phyloP scores from a whole-genome alignment of 1,140 invertebrate genomes.

The Luehdorfia chinensis region DNA sequence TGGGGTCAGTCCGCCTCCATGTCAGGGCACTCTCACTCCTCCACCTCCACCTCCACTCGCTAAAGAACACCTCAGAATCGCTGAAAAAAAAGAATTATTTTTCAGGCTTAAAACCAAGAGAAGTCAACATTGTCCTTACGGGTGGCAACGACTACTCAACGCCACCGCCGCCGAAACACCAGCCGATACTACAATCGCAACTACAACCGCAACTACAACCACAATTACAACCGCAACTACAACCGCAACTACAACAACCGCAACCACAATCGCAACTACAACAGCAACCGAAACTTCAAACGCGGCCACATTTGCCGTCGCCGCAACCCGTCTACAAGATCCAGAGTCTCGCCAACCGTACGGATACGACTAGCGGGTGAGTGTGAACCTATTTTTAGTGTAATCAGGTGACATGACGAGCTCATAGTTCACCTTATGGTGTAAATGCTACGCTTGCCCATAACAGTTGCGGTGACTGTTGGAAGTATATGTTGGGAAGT shows the following conservation, averaged over 20 bases:
- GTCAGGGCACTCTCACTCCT: too few relatives aligned
- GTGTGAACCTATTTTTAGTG: background rate
- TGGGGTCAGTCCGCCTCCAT: slow-evolving; percentile 67
- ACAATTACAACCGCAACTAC: background rate
- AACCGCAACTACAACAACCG: background rate
- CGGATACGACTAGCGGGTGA: slow-evolving; percentile 38
- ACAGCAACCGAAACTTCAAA: background rate
- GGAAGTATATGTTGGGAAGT: too few relatives aligned
- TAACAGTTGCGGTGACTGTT: too few relatives aligned
- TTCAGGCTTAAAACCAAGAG: slow-evolving; percentile 61
- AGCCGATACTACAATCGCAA: background rate
- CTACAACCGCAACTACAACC: background rate
- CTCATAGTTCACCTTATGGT: too few relatives aligned
- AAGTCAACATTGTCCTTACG: slow-evolving; percentile 65
- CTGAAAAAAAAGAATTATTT: too few relatives aligned
- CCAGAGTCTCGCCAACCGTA: slow-evolving; percentile 49
- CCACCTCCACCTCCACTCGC: too few relatives aligned
- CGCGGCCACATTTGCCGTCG: background rate
- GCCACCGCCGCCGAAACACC: slow-evolving; percentile 3
- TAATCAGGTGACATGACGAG: too few relatives aligned
- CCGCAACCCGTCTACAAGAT: slow-evolving; percentile 46
- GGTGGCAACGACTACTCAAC: slow-evolving; percentile 28
- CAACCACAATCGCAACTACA: background rate
- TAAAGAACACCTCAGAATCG: too few relatives aligned
- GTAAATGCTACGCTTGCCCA: too few relatives aligned